Evolutionary conservation across 1,140 invertebrate species (phyloP).

Genomic region (Phymorhynchus buccinoides): DNA sequence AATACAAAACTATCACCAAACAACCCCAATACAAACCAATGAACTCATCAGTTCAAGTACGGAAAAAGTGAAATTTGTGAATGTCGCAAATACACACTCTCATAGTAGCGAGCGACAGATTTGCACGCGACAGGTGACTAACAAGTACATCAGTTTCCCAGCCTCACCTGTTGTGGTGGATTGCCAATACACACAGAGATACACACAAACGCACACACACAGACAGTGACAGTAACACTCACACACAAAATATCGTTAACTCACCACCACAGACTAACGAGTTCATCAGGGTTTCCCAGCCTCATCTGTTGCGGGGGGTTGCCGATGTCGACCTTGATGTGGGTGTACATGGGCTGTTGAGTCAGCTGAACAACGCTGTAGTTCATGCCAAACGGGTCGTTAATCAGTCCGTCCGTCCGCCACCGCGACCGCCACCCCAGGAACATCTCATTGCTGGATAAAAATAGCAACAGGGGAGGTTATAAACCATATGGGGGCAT

Average conservation of each 20-base stretch:
- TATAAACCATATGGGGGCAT: neutral
- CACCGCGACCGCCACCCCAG: constrained; percentile 64
- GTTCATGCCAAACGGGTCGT: constrained; percentile 73
- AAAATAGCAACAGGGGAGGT: neutral
- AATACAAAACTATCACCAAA: too few species aligned
- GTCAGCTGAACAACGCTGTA: constrained; percentile 68
- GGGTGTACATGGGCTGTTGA: constrained; percentile 72
- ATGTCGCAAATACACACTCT: too few species aligned
- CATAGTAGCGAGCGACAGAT: too few species aligned
- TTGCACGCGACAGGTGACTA: too few species aligned
- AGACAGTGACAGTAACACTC: neutral
- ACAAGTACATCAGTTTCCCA: too few species aligned
- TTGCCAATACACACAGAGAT: neutral
- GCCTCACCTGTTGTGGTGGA: too few species aligned
- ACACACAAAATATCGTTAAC: neutral
- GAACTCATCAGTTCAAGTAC: too few species aligned
- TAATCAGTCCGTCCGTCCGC: constrained; percentile 65
- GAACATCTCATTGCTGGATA: constrained; percentile 59
- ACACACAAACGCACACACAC: constrained; percentile 7
- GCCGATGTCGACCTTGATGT: constrained; percentile 74
- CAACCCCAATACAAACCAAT: too few species aligned
- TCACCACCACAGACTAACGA: constrained; percentile 49
- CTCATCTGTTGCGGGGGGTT: constrained; percentile 44
- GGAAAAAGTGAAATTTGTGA: too few species aligned
- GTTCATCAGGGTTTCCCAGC: constrained; percentile 41